These are phyloP conservation scores for Chaetodon trifascialis DNA, from an alignment of 2,113 vertebrate species.

Conservation along the genomic window DNA sequence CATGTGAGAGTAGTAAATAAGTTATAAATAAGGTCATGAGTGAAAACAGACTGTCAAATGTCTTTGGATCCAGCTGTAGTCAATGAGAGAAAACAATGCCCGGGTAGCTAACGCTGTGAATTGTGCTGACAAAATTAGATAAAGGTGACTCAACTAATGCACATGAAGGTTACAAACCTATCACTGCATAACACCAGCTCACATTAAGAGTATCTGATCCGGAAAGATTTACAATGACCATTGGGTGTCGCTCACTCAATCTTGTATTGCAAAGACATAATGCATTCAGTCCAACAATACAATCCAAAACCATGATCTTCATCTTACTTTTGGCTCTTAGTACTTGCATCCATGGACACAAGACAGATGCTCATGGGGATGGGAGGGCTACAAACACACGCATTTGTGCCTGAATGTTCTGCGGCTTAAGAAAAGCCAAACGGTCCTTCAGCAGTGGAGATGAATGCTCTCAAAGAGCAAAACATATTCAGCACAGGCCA, in stretches of 20 bases:
- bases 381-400: constrained; percentile 30
- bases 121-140: constrained; percentile 24
- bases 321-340: neutral
- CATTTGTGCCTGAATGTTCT: constrained; percentile 36
- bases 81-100: constrained; percentile 45
- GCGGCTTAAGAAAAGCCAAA: constrained; percentile 61
- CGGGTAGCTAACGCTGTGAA: constrained; percentile 3
- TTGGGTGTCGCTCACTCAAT: neutral
- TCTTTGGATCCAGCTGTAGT: constrained; percentile 48
- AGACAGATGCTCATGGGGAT: neutral
- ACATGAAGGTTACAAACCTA: constrained; percentile 18
- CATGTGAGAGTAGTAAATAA: constrained; percentile 73
- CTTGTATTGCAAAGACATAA: neutral
- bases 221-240: neutral
- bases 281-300: neutral
- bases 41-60: constrained; percentile 66
- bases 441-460: constrained; percentile 54
- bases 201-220: neutral
- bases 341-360: neutral
- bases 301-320: neutral
- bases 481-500: constrained; percentile 71
- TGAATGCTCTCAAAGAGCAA: constrained; percentile 59
- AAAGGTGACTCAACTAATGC: neutral
- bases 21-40: constrained; percentile 76
- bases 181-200: neutral